phyloP scores from a whole-genome alignment of 2,113 vertebrate genomes.

The Poeciliopsis turrubarensis region DNA sequence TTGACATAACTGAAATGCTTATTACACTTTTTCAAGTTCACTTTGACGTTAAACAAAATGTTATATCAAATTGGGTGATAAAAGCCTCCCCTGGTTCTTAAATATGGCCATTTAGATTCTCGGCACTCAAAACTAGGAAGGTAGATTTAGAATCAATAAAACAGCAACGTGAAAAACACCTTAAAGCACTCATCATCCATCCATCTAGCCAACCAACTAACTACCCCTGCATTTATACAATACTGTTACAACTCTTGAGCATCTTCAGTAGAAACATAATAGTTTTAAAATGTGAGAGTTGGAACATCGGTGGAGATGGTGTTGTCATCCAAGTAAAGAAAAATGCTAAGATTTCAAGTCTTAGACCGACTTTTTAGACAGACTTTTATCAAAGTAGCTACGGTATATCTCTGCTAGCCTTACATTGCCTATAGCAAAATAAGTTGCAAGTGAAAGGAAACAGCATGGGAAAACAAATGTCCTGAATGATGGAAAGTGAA shows the following conservation, averaged over 20 bases:
- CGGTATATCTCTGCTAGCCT: background rate
- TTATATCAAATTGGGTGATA: too few relatives aligned
- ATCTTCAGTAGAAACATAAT: too few relatives aligned
- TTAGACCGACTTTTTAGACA: background rate
- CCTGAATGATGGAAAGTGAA: background rate
- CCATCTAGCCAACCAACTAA: too few relatives aligned
- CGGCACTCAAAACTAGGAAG: too few relatives aligned
- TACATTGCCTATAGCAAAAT: background rate
- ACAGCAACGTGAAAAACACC: too few relatives aligned
- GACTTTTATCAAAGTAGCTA: background rate
- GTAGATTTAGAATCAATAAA: too few relatives aligned
- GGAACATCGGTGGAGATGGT: background rate
- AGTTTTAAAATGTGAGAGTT: too few relatives aligned
- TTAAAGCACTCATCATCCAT: too few relatives aligned
- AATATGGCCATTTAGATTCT: too few relatives aligned
- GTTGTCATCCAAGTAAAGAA: background rate
- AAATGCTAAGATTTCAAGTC: background rate
- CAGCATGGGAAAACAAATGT: background rate
- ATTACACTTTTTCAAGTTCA: background rate
- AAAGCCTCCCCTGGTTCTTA: too few relatives aligned
- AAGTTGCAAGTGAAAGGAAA: background rate
- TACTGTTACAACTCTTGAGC: too few relatives aligned
- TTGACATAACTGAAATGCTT: constrained; percentile 6
- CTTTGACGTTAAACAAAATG: background rate
- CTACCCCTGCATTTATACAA: too few relatives aligned